Evolutionary conservation across 2,113 vertebrate genomes (phyloP).

Genomic region (Pseudopodoces humilis): DNA sequence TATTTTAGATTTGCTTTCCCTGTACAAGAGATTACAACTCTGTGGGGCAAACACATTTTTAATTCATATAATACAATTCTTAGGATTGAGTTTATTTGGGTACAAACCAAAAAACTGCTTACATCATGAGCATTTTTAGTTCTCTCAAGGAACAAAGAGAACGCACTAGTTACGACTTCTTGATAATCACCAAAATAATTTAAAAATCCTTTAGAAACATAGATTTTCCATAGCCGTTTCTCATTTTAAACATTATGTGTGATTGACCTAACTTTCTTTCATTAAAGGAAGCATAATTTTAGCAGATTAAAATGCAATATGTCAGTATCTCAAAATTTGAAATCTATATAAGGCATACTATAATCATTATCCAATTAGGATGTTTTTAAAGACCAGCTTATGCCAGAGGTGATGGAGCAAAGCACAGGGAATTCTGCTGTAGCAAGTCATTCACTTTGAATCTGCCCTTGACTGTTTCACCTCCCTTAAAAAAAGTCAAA

Average conservation of each 20-base stretch:
- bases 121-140: neutral
- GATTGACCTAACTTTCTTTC: neutral
- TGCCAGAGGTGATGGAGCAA: neutral
- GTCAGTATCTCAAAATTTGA: neutral
- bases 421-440: neutral
- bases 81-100: neutral
- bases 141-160: neutral
- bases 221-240: neutral
- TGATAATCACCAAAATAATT: neutral
- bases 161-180: neutral
- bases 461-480: neutral
- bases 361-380: neutral
- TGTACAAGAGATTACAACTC: neutral
- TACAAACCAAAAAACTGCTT: neutral
- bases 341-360: neutral
- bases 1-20: neutral
- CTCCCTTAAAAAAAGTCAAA: neutral
- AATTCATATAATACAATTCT: neutral
- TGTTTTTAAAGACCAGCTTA: neutral
- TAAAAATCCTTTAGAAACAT: neutral
- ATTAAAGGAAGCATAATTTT: neutral
- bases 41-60: neutral
- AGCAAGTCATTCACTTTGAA: neutral
- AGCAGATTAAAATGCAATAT: neutral
- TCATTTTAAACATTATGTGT: neutral